A percentile compares a stretch with the other conserved stretches of the same genome.
Evolutionary conservation across 2,888 invertebrate genomes (phyloP).

Genomic region (Tetragnatha montana): DNA sequence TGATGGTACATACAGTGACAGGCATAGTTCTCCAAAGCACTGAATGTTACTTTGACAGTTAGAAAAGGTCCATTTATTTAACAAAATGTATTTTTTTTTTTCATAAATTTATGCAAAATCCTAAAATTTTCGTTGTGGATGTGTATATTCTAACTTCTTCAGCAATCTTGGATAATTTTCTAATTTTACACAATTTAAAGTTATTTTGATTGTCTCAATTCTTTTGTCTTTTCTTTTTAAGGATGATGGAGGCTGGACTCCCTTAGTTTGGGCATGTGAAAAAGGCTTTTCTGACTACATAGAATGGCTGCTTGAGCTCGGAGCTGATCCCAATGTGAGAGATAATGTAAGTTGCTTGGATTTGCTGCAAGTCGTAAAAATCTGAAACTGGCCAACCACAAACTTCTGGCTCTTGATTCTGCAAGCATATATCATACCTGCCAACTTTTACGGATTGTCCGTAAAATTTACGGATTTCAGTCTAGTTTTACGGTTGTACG

Average conservation of each 20-base stretch:
- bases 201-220: not conserved
- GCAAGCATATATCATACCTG: not conserved
- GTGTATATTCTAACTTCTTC: not conserved
- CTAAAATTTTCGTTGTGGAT: not conserved
- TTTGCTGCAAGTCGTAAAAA: too few species aligned
- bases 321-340: slow-evolving; percentile 85
- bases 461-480: too few species aligned
- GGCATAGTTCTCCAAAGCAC: too few species aligned
- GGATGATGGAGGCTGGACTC: slow-evolving; percentile 95
- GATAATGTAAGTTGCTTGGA: slow-evolving; percentile 80
- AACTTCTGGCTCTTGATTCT: not conserved
- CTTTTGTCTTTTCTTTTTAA: not conserved
- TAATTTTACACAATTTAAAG: not conserved
- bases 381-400: too few species aligned
- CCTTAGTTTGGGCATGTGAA: slow-evolving; percentile 94
- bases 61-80: too few species aligned
- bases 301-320: slow-evolving; percentile 82
- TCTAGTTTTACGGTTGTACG: too few species aligned
- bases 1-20: too few species aligned
- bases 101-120: not conserved
- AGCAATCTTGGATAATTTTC: not conserved
- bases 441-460: too few species aligned
- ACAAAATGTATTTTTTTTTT: too few species aligned
- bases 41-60: too few species aligned
- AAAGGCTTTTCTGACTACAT: slow-evolving; percentile 85